Percentiles rank a stretch among this genome's conserved stretches.
phyloP scores from a whole-genome alignment of 2,797 vertebrate genomes.

The Sphenodon punctatus region DNA sequence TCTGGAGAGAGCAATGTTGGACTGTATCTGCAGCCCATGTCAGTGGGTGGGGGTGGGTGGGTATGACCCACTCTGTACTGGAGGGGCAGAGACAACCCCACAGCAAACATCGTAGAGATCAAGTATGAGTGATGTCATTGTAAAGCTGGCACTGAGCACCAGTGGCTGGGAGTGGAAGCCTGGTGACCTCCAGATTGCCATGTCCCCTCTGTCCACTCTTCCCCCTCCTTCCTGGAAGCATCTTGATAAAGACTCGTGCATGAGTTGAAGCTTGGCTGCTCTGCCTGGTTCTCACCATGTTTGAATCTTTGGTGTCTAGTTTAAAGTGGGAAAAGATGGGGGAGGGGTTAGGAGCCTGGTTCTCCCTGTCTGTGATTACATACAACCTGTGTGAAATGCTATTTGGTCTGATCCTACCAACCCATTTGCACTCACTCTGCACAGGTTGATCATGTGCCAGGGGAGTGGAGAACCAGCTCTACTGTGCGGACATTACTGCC shows the following conservation, averaged over 20 bases:
- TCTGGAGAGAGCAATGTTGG: not conserved
- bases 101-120: too few relatives aligned
- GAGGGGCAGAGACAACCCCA: not conserved
- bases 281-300: not conserved
- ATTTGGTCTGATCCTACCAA: constrained; percentile 46
- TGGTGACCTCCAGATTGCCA: too few relatives aligned
- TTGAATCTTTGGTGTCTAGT: not conserved
- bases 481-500: too few relatives aligned
- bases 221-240: too few relatives aligned
- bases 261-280: not conserved
- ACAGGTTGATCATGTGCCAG: not conserved
- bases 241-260: too few relatives aligned
- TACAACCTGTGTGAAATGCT: not conserved
- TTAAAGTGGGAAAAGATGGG: constrained; percentile 16
- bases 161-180: too few relatives aligned
- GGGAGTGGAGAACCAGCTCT: too few relatives aligned
- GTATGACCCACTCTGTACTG: too few relatives aligned
- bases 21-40: not conserved
- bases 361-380: not conserved
- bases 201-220: too few relatives aligned
- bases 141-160: too few relatives aligned
- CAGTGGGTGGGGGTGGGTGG: not conserved
- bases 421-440: not conserved
- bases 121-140: too few relatives aligned
- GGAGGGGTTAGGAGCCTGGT: not conserved